Base-by-base conservation (phyloP, 2,888 invertebrate species). In the Andrena bucephala region DNA sequence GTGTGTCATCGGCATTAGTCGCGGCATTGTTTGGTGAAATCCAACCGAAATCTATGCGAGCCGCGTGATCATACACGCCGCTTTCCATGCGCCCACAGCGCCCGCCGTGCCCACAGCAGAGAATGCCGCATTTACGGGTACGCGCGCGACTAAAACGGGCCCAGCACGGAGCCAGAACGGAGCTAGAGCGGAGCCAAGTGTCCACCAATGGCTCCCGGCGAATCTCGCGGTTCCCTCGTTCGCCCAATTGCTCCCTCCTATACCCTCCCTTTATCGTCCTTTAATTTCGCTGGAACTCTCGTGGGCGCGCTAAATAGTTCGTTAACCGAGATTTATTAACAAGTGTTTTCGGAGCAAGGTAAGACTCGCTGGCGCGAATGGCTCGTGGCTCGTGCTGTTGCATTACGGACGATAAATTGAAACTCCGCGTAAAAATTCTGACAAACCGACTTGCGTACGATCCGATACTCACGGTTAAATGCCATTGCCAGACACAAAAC, bases 1-100 rank as follows among this genome's bases (percentile, higher is more conserved):
- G 72, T 77, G 86, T 89, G 87, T 89, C 90, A 85, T 89, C 83
- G 90, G 84, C 88, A 90, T 90, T 89, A 90, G 86, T 84, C 79
- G 79, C 72, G 65, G 85, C 76, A 91, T 90, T 90, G 91, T 91
- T 89, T 87, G 83, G 66, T 65, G 87, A 89, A 85, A 88, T 86
- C 80, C 87, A 74, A 83, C 74, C 88, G 83, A 82, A 85, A 88
- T 84, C 87, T 85, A 86, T 84, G 87, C 81, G 71, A 42, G 66
- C 13, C 66, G 67, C 50, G 42, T 29, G 75, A 72, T 67, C 66
- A 48, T 29, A 24, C 29, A 7, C 48, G 16, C 6, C 75, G 69
- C 42, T 62, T 63, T 52, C 42, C 57, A 33, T 50, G 33, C 68
- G 36, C 2, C 27, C 50, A 10, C 10, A 20, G 52, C 52, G 16